These are phyloP conservation scores for Mallotus villosus DNA, from an alignment of 2,797 vertebrate species.

Conservation along the genomic window DNA sequence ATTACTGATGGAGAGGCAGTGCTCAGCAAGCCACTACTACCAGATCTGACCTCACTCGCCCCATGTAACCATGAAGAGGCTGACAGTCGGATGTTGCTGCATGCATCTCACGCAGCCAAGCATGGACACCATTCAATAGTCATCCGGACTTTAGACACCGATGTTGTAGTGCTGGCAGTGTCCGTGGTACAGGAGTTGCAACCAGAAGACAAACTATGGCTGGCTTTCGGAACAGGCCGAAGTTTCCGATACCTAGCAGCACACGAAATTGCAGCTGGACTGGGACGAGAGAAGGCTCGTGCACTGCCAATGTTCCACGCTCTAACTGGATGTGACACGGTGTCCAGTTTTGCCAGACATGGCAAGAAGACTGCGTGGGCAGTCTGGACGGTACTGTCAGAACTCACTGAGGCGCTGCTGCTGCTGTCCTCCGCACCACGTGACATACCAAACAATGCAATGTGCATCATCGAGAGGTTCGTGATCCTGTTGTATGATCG, in stretches of 20 bases:
- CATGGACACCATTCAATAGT: slow-evolving; percentile 14
- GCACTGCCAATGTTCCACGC: slow-evolving; percentile 24
- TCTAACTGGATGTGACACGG: slow-evolving; percentile 25
- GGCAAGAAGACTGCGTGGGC: slow-evolving; percentile 21
- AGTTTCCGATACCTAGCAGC: slow-evolving; percentile 13
- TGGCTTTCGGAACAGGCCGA: slow-evolving; percentile 25
- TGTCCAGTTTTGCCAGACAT: slow-evolving; percentile 16
- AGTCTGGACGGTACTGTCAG: slow-evolving; percentile 10
- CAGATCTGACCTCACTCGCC: slow-evolving; percentile 10
- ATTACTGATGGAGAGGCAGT: slow-evolving; percentile 14
- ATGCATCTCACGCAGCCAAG: slow-evolving; percentile 11
- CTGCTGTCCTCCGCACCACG: neutral
- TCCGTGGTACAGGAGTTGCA: neutral
- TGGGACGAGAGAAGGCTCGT: slow-evolving; percentile 10
- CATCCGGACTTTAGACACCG: slow-evolving; percentile 21
- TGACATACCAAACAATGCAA: too few relatives aligned
- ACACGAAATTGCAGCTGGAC: slow-evolving; percentile 9
- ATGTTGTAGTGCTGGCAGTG: slow-evolving; percentile 27
- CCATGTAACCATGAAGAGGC: too few relatives aligned
- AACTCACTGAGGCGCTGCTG: neutral
- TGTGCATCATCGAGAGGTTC: too few relatives aligned
- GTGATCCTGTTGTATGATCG: too few relatives aligned
- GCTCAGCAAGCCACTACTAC: slow-evolving; percentile 9
- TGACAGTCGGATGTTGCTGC: slow-evolving; percentile 20
- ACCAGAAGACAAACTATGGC: slow-evolving; percentile 16